Evolutionary conservation across 2,888 invertebrate species (phyloP), one percentile per base, ranked within the genome.

Genomic region (Hypena proboscidalis): DNA sequence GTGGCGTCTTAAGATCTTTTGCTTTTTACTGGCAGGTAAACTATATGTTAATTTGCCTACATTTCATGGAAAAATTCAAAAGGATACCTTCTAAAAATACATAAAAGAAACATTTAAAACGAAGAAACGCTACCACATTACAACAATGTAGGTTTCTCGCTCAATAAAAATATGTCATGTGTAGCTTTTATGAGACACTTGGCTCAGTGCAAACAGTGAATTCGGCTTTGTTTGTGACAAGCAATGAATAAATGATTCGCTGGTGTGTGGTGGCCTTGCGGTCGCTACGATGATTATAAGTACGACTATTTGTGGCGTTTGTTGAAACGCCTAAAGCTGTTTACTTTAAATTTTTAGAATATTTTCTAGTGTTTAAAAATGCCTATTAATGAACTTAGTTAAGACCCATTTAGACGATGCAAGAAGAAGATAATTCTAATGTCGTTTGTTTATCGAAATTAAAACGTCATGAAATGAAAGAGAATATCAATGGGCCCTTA

Each of bases 161-260:
- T 22, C 42, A 43, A 49, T 61, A 58, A 64, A 54, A 49, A 41
- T 57, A 41, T 56, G 49, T 54, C 36, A 41, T 26, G 52, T 48
- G 41, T 39, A 36, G 32, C 36, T 30, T 62, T 53, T 53, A 65
- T 33, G 49, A 43, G 31, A 45, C 50, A 51, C 30, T 46, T 42
- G 45, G 54, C 36, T 48, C 47, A 59, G 44, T 53, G 70, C 64
- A 73, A 73, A 71, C 68, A 59, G 34, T 58, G 55, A 68, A 65
- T 68, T 71, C 54, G 64, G 66, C 55, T 58, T 55, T 56, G 64
- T 73, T 61, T 65, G 67, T 66, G 66, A 67, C 68, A 63, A 46
- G 46, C 57, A 47, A 68, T 78, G 74, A 77, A 79, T 80, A 77
- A 74, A 64, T 72, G 61, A 76, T 74, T 42, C 25, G 8, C 15